Conservation (phyloP, 2,888 invertebrate species). For the Eueremaeus valkanovi region DNA sequence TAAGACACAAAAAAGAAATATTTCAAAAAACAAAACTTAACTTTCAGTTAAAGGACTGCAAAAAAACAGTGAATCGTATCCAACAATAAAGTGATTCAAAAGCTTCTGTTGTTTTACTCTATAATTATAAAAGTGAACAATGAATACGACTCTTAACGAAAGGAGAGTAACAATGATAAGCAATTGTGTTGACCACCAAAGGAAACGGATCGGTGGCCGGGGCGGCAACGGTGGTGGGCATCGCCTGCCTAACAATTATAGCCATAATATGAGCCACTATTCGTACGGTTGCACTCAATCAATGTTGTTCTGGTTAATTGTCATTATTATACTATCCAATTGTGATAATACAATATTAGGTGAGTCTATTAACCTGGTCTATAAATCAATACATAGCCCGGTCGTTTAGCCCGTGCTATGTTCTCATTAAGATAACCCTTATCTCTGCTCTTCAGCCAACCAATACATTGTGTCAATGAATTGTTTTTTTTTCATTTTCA, state of each 20-base stretch:
- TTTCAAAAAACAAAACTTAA: too few relatives aligned
- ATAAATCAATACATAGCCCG: neutral
- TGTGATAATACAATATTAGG: slow-evolving; percentile 19
- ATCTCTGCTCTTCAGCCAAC: too few relatives aligned
- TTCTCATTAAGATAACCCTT: neutral
- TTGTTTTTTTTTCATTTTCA: too few relatives aligned
- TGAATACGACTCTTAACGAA: neutral
- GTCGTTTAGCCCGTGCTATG: neutral
- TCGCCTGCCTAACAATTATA: too few relatives aligned
- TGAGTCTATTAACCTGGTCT: slow-evolving; percentile 16
- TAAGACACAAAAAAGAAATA: too few relatives aligned
- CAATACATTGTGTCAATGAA: too few relatives aligned
- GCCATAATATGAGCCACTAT: neutral
- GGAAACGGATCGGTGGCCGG: neutral
- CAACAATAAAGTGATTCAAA: too few relatives aligned
- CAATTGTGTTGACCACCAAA: neutral
- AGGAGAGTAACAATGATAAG: neutral
- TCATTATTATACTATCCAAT: neutral
- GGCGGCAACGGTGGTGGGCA: neutral
- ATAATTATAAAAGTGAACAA: too few relatives aligned
- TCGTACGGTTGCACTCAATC: neutral
- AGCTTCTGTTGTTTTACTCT: too few relatives aligned
- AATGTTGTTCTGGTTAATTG: neutral
- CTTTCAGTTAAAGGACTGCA: too few relatives aligned
- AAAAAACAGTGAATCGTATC: too few relatives aligned